Percentiles rank a stretch among this genome's conserved stretches.
Conservation (phyloP, 2,888 invertebrate genomes). For the Platycnemis pennipes region DNA sequence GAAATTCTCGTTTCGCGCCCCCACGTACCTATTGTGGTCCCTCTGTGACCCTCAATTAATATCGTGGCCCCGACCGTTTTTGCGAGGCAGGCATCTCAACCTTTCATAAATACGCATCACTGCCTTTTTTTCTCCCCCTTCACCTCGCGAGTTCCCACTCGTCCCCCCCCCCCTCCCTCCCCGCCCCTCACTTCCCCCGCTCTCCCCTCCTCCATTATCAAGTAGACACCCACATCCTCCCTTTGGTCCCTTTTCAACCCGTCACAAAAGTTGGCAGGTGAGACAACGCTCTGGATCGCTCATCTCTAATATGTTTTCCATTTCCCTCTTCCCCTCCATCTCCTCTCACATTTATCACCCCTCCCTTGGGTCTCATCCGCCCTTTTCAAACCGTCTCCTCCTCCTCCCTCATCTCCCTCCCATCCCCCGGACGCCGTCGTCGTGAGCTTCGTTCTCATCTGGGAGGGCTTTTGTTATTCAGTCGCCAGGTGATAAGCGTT, state of each 20-base stretch:
- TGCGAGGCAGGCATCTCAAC: neutral
- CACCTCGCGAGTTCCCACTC: neutral
- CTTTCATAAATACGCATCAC: neutral
- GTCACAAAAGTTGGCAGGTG: slow-evolving; percentile 41
- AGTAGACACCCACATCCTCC: no score
- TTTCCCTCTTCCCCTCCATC: neutral
- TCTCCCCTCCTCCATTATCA: neutral
- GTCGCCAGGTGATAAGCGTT: slow-evolving; percentile 55
- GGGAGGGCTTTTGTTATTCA: slow-evolving; percentile 33
- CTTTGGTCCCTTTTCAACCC: neutral
- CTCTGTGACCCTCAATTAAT: slow-evolving; percentile 17
- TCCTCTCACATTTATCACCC: no score
- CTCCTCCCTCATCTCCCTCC: neutral
- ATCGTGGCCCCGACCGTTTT: neutral
- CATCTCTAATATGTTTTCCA: slow-evolving; percentile 61
- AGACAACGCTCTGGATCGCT: slow-evolving; percentile 23
- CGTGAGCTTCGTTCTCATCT: neutral
- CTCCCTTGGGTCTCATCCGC: neutral
- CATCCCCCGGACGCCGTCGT: neutral
- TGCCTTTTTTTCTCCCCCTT: neutral
- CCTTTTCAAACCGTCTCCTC: neutral
- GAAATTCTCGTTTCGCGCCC: neutral
- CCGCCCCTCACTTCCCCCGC: neutral
- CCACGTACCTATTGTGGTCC: neutral
- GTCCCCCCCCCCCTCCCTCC: neutral